These are phyloP conservation scores for Drosophila anceps DNA, from an alignment of 2,888 invertebrate genomes.

Conservation along the genomic window DNA sequence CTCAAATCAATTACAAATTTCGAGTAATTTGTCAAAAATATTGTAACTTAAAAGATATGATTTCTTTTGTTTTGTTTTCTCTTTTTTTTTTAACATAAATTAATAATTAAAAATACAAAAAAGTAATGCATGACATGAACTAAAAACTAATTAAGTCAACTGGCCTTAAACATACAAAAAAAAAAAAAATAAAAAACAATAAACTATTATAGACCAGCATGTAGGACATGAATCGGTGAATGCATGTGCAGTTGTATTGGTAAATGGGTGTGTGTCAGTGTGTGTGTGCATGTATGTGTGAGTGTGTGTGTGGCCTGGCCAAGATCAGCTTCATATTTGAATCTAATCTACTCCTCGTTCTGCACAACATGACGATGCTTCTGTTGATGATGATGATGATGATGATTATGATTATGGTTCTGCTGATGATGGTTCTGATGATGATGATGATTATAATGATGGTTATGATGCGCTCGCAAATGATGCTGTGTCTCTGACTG, in stretches of 20 bases:
- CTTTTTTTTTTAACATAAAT: slow-evolving; percentile 35
- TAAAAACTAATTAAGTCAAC: slow-evolving; percentile 73
- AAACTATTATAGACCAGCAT: slow-evolving; percentile 51
- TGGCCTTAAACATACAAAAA: slow-evolving; percentile 64
- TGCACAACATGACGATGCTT: slow-evolving; percentile 55
- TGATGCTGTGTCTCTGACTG: slow-evolving; percentile 53
- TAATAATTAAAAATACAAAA: slow-evolving; percentile 42
- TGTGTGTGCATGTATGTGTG: slow-evolving; percentile 5
- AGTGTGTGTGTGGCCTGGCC: slow-evolving; percentile 2
- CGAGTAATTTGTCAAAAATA: slow-evolving; percentile 57
- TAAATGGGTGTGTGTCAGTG: slow-evolving; percentile 13
- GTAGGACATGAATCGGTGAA: slow-evolving; percentile 43
- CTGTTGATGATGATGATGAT: slow-evolving; percentile 71
- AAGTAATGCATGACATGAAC: slow-evolving; percentile 46
- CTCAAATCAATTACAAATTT: slow-evolving; percentile 68
- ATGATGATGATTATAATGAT: slow-evolving; percentile 47
- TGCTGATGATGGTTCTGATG: slow-evolving; percentile 22
- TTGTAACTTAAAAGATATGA: slow-evolving; percentile 50
- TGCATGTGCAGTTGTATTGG: slow-evolving; percentile 24
- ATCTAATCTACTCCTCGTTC: slow-evolving; percentile 49
- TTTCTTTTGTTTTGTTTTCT: slow-evolving; percentile 2
- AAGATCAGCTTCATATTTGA: slow-evolving; percentile 7
- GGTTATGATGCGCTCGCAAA: slow-evolving; percentile 41
- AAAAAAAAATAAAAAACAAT: slow-evolving; percentile 60
- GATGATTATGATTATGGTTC: slow-evolving; percentile 59